Conservation (phyloP, 2,797 vertebrate species). For the Chiloscyllium punctatum region DNA sequence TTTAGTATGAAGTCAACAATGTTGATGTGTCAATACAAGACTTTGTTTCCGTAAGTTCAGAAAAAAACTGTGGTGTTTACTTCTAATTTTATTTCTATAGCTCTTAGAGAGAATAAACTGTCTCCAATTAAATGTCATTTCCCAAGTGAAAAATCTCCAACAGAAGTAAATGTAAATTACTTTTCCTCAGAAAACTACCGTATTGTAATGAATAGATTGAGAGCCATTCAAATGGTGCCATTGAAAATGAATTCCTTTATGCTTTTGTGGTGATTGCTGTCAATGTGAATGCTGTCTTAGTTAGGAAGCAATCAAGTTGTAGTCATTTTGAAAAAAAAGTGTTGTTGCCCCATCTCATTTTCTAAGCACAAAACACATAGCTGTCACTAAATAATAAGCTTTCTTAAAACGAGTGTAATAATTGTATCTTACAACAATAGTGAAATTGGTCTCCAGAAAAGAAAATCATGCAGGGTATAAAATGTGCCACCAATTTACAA, state of each 20-base stretch:
- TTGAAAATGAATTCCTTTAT: constrained; percentile 9
- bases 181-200: neutral
- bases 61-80: neutral
- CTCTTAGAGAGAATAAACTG: neutral
- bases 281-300: neutral
- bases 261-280: neutral
- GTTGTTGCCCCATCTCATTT: neutral
- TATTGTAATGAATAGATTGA: neutral
- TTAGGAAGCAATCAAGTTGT: neutral
- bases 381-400: neutral
- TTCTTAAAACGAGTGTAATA: neutral
- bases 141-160: neutral
- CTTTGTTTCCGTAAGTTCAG: neutral
- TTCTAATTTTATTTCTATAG: neutral
- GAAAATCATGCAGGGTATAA: neutral
- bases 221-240: neutral
- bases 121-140: neutral
- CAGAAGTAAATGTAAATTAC: neutral
- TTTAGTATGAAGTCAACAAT: neutral
- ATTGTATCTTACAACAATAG: neutral
- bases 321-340: neutral
- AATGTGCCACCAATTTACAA: neutral
- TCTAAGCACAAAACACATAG: neutral
- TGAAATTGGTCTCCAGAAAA: neutral
- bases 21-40: neutral